phyloP scores from a whole-genome alignment of 2,113 vertebrate species.

The Anarrhichthys ocellatus region DNA sequence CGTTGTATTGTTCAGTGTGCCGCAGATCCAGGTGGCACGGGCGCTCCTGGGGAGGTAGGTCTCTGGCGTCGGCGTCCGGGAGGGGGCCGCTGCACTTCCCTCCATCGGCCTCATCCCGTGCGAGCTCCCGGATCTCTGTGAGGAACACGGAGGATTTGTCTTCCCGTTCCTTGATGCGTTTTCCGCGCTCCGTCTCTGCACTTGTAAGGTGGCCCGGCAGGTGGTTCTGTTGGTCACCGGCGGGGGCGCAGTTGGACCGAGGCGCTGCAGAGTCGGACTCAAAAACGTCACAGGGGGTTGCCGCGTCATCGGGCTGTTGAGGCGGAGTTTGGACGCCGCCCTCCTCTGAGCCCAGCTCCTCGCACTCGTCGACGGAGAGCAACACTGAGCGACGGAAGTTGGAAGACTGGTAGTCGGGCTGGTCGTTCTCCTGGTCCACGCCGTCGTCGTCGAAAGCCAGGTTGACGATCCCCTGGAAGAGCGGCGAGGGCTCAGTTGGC shows the following conservation, averaged over 20 bases:
- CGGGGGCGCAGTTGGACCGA: slow-evolving; percentile 51
- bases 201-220: slow-evolving; percentile 12
- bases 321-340: slow-evolving; percentile 81
- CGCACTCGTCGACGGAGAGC: slow-evolving; percentile 98
- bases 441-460: slow-evolving; percentile 95
- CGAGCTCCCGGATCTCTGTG: slow-evolving; percentile 64
- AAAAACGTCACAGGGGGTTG: slow-evolving; percentile 90
- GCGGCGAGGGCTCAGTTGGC: slow-evolving; percentile 78
- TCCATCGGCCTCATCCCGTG: slow-evolving; percentile 5
- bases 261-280: slow-evolving; percentile 81
- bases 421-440: slow-evolving; percentile 86
- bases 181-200: slow-evolving; percentile 7
- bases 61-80: slow-evolving; percentile 69
- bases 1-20: slow-evolving; percentile 86
- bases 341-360: slow-evolving; percentile 94
- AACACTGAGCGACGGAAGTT: slow-evolving; percentile 93
- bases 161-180: slow-evolving; percentile 11
- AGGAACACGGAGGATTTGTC: slow-evolving; percentile 59
- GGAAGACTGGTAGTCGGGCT: slow-evolving; percentile 84
- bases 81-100: slow-evolving; percentile 24
- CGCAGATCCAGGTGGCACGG: slow-evolving; percentile 93
- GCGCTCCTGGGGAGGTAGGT: slow-evolving; percentile 90
- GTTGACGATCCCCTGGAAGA: slow-evolving; percentile 95
- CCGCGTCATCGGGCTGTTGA: slow-evolving; percentile 71
- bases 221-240: slow-evolving; percentile 65